A percentile compares a stretch with the other conserved stretches of the same genome.
These are phyloP conservation scores for Oxyscelio sp. DNA, from an alignment of 2,888 invertebrate genomes.

Conservation along the genomic window DNA sequence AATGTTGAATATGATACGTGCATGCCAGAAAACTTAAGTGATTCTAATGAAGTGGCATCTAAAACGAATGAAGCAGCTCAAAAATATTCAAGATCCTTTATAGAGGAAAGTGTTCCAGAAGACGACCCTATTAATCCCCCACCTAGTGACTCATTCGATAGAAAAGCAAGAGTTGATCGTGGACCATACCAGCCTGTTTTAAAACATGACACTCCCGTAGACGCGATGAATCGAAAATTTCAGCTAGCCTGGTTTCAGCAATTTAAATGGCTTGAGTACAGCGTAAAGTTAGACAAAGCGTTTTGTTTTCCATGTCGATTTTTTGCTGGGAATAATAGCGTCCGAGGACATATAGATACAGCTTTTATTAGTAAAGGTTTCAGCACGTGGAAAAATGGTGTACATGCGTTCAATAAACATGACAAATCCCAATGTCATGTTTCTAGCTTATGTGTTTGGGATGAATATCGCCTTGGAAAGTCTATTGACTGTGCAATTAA, in stretches of 20 bases:
- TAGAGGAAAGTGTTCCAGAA: conserved; percentile 23
- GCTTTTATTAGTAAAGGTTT: conserved; percentile 40
- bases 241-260: conserved; percentile 37
- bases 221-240: conserved; percentile 25
- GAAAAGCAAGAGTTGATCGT: conserved; percentile 24
- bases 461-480: conserved; percentile 33
- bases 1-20: conserved; percentile 15
- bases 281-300: conserved; percentile 19
- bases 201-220: conserved; percentile 11
- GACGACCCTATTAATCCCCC: conserved; percentile 17
- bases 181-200: conserved; percentile 33
- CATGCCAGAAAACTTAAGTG: conserved; percentile 9
- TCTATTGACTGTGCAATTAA: conserved; percentile 36
- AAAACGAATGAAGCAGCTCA: conserved; percentile 24
- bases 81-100: conserved; percentile 4
- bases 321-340: conserved; percentile 13
- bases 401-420: conserved; percentile 18
- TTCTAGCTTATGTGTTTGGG: conserved; percentile 21
- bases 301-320: conserved; percentile 42
- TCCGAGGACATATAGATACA: conserved; percentile 9
- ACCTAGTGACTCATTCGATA: conserved; percentile 19
- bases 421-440: conserved; percentile 42
- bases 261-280: conserved; percentile 42
- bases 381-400: conserved; percentile 38
- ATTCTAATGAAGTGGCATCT: conserved; percentile 11